Evolutionary conservation across 2,888 invertebrate species (phyloP).

Genomic region (Synergus umbraculus): DNA sequence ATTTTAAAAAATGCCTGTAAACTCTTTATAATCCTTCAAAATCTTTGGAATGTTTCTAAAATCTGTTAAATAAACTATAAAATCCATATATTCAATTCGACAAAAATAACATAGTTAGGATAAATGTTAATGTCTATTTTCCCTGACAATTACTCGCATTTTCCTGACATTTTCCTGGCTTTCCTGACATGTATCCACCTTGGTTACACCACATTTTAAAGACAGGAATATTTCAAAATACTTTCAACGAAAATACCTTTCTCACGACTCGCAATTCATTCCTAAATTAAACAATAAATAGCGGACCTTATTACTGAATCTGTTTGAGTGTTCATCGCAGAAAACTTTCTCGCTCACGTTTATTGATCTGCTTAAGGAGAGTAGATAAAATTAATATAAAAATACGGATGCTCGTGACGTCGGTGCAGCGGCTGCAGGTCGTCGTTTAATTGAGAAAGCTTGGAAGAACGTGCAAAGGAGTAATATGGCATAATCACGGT

Average conservation of each 20-base stretch:
- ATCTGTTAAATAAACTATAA: too few relatives aligned
- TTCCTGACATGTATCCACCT: too few relatives aligned
- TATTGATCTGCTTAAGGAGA: constrained; percentile 23
- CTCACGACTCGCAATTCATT: background rate
- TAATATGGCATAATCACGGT: constrained; percentile 43
- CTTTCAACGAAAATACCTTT: background rate
- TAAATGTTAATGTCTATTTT: too few relatives aligned
- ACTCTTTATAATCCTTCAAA: too few relatives aligned
- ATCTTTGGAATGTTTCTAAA: too few relatives aligned
- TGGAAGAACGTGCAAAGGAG: constrained; percentile 42
- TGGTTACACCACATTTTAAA: too few relatives aligned
- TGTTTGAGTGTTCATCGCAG: background rate
- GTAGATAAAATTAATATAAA: constrained; percentile 17
- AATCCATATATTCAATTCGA: too few relatives aligned
- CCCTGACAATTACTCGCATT: too few relatives aligned
- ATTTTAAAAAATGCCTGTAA: too few relatives aligned
- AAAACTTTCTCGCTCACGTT: constrained; percentile 25
- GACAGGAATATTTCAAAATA: background rate
- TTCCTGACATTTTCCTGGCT: too few relatives aligned
- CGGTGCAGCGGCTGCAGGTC: constrained; percentile 11
- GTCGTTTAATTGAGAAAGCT: constrained; percentile 46
- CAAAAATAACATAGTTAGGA: too few relatives aligned
- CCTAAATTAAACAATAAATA: constrained; percentile 15
- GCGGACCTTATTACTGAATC: constrained; percentile 9
- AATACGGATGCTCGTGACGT: constrained; percentile 34